These are phyloP conservation scores for Ianthella basta DNA, from an alignment of 37 sponge, comb jelly and placozoan species.

Conservation along the genomic window DNA sequence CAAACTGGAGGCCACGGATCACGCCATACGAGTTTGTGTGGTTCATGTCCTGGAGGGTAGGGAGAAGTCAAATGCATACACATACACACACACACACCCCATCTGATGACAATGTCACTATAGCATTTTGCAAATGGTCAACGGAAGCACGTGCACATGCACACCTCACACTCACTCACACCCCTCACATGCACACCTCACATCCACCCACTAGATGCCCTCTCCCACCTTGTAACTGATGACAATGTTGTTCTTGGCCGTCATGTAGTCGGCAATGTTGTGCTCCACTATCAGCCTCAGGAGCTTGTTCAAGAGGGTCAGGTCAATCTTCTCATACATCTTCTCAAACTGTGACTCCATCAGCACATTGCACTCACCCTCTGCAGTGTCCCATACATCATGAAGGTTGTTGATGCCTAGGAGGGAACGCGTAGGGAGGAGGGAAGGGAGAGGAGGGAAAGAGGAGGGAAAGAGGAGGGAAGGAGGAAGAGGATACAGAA, in stretches of 20 bases:
- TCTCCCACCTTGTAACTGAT: slow-evolving; percentile 99
- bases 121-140: too few relatives aligned
- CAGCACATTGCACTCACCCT: slow-evolving; percentile 98
- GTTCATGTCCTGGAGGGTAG: slow-evolving; percentile 92
- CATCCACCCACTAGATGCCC: neutral
- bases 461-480: neutral
- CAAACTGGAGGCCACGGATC: slow-evolving; percentile 98
- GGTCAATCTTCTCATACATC: slow-evolving; percentile 99
- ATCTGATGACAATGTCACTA: too few relatives aligned
- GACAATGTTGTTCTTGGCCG: slow-evolving; percentile 99
- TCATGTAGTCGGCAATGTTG: slow-evolving; percentile 99
- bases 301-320: slow-evolving; percentile 94
- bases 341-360: slow-evolving; percentile 96
- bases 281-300: slow-evolving; percentile 97
- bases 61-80: neutral
- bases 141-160: too few relatives aligned
- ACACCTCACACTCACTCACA: neutral
- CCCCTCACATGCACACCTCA: neutral
- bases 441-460: neutral
- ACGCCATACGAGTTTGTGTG: slow-evolving; percentile 99
- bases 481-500: neutral
- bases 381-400: slow-evolving; percentile 96
- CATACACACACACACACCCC: neutral
- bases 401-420: slow-evolving; percentile 94
- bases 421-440: neutral